A percentile compares a stretch with the other conserved stretches of the same genome.
These are phyloP conservation scores for Bubo bubo DNA, from an alignment of 2,113 vertebrate genomes.

Conservation along the genomic window DNA sequence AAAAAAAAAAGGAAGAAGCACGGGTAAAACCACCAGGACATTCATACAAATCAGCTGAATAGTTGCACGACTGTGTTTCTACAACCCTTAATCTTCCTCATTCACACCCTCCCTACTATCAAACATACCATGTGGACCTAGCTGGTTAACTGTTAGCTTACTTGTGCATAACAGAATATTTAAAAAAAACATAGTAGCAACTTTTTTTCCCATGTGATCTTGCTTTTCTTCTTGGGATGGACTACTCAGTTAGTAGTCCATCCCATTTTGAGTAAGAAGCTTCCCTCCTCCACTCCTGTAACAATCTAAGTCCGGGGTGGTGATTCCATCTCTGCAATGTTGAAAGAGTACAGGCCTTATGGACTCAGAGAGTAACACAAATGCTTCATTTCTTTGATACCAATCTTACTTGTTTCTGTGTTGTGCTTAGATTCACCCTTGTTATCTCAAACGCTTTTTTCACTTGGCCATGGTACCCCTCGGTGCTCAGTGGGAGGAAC, in stretches of 20 bases:
- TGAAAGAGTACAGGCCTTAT: not conserved
- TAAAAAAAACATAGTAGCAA: not conserved
- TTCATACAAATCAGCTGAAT: conserved; percentile 17
- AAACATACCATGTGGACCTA: not conserved
- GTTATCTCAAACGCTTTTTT: not conserved
- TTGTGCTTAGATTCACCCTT: not conserved
- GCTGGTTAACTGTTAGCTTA: not conserved
- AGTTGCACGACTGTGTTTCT: not conserved
- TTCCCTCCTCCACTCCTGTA: not conserved
- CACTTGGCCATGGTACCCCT: not conserved
- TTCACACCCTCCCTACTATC: conserved; percentile 2
- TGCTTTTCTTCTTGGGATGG: not conserved
- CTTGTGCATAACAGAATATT: not conserved
- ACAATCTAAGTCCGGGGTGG: not conserved
- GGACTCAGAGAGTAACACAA: not conserved
- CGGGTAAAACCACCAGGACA: not conserved
- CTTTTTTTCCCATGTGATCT: not conserved
- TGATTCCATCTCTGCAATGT: not conserved
- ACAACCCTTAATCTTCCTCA: conserved; percentile 30
- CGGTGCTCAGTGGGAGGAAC: not conserved
- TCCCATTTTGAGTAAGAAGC: not conserved
- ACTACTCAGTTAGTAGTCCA: not conserved
- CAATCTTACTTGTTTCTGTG: not conserved
- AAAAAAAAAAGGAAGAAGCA: conserved; percentile 1
- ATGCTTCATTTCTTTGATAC: not conserved